phyloP scores from a whole-genome alignment of 2,797 vertebrate genomes.

The Sebastes reedi region DNA sequence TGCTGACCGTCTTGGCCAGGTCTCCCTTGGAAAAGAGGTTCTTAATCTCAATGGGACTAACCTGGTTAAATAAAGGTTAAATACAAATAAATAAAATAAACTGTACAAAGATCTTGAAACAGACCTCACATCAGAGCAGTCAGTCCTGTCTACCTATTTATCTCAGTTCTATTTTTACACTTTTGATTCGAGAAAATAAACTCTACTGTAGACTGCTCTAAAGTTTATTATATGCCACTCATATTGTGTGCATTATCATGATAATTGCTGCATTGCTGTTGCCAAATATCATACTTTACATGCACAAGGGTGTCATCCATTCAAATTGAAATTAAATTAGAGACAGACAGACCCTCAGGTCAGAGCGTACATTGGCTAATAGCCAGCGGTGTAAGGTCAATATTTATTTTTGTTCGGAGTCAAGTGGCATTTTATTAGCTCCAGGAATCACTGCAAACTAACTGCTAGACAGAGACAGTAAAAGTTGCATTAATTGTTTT shows the following conservation, averaged over 20 bases:
- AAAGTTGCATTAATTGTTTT: neutral
- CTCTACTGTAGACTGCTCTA: no score
- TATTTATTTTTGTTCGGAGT: neutral
- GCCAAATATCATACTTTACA: neutral
- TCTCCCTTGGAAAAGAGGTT: no score
- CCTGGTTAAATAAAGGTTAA: no score
- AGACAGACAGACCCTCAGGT: neutral
- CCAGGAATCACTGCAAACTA: neutral
- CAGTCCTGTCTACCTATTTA: neutral
- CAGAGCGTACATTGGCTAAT: neutral
- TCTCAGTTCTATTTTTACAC: neutral
- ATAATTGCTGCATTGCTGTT: neutral
- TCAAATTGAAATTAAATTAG: neutral
- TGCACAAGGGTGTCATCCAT: neutral
- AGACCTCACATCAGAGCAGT: neutral
- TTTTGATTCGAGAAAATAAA: neutral
- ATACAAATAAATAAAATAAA: no score
- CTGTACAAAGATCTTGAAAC: neutral
- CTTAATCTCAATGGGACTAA: no score
- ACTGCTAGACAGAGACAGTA: neutral
- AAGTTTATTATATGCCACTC: no score
- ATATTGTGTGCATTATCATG: neutral
- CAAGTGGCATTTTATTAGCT: neutral
- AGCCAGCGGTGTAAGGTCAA: neutral
- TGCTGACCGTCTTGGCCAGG: no score